Percentiles rank a stretch among this genome's conserved stretches.
Evolutionary conservation across 35 echinoderm and acorn worm genomes (phyloP).

Genomic region (Nesometra sesokonis): DNA sequence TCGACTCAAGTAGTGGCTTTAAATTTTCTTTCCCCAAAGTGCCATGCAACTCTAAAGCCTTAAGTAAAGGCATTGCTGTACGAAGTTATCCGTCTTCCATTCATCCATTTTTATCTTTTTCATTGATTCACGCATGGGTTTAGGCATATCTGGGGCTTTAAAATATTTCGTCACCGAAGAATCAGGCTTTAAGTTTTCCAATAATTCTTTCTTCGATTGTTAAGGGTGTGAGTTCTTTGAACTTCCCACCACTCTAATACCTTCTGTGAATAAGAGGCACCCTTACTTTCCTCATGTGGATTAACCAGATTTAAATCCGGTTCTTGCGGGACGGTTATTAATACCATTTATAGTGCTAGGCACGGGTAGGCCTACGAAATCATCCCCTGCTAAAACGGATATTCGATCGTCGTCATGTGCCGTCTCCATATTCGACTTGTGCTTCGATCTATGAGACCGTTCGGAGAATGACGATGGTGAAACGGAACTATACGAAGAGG

Average conservation of each 20-base stretch:
- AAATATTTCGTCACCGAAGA: constrained; percentile 1
- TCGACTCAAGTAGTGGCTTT: background rate
- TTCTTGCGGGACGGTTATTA: no score
- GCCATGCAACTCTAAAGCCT: background rate
- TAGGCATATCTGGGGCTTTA: constrained; percentile 20
- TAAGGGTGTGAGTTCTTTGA: constrained; percentile 6
- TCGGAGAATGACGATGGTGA: no score
- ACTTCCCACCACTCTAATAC: constrained; percentile 14
- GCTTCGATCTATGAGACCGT: no score
- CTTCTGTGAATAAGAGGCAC: background rate
- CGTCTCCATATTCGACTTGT: no score
- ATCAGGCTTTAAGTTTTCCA: constrained; percentile 4
- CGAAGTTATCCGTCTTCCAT: constrained; percentile 11
- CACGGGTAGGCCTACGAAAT: no score
- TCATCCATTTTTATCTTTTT: no score
- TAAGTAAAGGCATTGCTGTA: background rate
- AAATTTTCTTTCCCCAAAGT: background rate
- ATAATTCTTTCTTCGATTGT: constrained; percentile 5
- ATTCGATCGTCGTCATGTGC: no score
- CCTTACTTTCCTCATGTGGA: background rate
- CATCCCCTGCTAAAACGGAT: no score
- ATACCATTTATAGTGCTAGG: no score
- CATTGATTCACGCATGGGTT: no score
- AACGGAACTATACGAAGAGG: no score
- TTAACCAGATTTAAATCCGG: no score